These are phyloP conservation scores for Pteronura brasiliensis DNA, from an alignment of 2,113 vertebrate species.

Conservation along the genomic window DNA sequence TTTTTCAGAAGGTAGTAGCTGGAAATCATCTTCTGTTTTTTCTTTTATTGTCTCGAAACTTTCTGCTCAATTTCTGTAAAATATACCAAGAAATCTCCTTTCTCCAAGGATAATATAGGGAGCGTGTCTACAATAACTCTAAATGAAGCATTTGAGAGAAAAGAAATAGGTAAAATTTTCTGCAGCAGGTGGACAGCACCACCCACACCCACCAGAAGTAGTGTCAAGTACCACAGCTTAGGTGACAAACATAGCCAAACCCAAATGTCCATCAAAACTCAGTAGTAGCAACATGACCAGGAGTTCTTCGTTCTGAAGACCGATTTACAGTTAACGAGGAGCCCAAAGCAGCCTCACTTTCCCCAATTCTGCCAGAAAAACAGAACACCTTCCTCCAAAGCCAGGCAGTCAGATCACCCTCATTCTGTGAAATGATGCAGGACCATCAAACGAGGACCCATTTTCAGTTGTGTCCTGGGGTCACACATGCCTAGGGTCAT, in stretches of 20 bases:
- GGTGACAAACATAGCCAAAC: constrained; percentile 64
- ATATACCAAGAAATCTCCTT: not conserved
- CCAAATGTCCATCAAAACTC: constrained; percentile 55
- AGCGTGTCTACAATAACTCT: constrained; percentile 68
- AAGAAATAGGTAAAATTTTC: constrained; percentile 65
- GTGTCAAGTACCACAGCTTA: constrained; percentile 19
- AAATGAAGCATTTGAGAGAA: constrained; percentile 68
- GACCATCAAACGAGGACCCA: not conserved
- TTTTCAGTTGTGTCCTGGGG: not conserved
- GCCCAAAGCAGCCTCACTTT: not conserved
- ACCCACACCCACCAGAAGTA: constrained; percentile 52
- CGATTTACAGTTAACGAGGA: constrained; percentile 50
- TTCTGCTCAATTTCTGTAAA: constrained; percentile 28
- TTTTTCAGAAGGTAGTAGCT: constrained; percentile 48
- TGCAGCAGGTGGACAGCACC: constrained; percentile 75
- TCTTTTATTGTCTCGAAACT: constrained; percentile 36
- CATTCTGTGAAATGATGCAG: constrained; percentile 7
- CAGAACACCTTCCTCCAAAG: constrained; percentile 56
- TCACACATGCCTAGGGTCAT: not conserved
- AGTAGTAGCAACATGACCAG: constrained; percentile 53
- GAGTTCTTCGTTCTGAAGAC: constrained; percentile 64
- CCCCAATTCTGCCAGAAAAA: constrained; percentile 61
- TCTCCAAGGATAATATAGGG: not conserved
- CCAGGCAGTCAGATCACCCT: not conserved
- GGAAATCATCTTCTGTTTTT: not conserved